Evolutionary conservation across 2,797 vertebrate species (phyloP).

Genomic region (Pachyuromys duprasi): DNA sequence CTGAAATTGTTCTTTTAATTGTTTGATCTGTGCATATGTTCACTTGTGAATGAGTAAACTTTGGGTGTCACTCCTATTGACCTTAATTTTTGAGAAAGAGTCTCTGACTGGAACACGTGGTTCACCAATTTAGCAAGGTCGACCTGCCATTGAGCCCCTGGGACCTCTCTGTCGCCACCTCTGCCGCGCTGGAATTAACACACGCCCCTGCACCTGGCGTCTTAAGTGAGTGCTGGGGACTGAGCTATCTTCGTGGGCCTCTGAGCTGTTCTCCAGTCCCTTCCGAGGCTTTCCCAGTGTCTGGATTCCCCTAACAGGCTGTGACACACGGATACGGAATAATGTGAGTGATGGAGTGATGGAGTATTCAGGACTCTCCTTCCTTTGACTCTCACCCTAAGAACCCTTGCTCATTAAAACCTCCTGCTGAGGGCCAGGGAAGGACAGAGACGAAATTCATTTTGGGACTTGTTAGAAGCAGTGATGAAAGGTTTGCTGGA

Average conservation of each 20-base stretch:
- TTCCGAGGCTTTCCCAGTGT: not conserved
- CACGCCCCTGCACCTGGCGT: no score
- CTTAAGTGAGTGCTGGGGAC: not conserved
- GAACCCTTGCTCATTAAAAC: slow-evolving; percentile 70
- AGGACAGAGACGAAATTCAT: slow-evolving; percentile 73
- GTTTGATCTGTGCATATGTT: not conserved
- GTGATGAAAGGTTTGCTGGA: slow-evolving; percentile 78
- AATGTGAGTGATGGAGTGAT: not conserved
- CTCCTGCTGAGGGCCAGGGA: slow-evolving; percentile 50
- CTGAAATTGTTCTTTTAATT: not conserved
- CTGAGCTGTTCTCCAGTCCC: not conserved
- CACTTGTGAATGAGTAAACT: not conserved
- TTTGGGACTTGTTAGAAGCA: slow-evolving; percentile 78
- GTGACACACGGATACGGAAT: not conserved
- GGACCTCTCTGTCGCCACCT: no score
- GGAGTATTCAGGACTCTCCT: slow-evolving; percentile 27
- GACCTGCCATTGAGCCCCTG: not conserved
- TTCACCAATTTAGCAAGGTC: not conserved
- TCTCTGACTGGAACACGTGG: not conserved
- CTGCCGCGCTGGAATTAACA: not conserved
- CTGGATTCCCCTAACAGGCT: not conserved
- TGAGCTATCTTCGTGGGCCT: not conserved
- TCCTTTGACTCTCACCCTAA: slow-evolving; percentile 36
- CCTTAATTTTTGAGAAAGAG: not conserved
- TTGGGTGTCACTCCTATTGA: not conserved